Percentiles rank a stretch among this genome's conserved stretches.
Conservation (phyloP, 2,113 vertebrate genomes). For the Gopherus flavomarginatus region DNA sequence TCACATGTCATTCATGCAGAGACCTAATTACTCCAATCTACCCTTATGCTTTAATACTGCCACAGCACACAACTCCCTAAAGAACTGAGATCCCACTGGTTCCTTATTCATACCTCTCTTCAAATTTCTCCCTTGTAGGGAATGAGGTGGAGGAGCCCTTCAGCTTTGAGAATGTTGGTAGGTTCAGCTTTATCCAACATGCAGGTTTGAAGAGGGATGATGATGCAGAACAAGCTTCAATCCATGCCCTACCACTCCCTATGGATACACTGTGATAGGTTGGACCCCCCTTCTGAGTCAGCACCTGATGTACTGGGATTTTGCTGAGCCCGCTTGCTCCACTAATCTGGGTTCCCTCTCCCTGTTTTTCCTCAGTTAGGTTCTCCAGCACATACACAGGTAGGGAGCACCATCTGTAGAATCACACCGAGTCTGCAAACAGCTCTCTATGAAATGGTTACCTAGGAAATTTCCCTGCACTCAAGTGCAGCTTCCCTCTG, state of each 20-base stretch:
- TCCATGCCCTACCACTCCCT: neutral
- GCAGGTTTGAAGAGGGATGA: neutral
- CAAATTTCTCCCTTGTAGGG: neutral
- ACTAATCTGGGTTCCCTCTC: too few species aligned
- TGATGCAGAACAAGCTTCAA: neutral
- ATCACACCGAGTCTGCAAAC: too few species aligned
- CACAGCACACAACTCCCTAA: neutral
- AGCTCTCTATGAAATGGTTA: too few species aligned
- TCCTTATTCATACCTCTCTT: neutral
- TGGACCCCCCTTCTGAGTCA: too few species aligned
- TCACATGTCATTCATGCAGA: neutral
- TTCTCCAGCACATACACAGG: too few species aligned
- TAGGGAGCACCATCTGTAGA: too few species aligned
- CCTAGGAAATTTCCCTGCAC: too few species aligned
- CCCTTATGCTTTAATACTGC: neutral
- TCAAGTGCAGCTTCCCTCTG: too few species aligned
- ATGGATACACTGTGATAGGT: neutral
- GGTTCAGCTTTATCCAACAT: neutral
- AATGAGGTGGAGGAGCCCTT: neutral
- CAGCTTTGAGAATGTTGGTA: neutral
- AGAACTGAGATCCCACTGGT: neutral
- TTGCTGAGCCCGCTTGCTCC: too few species aligned
- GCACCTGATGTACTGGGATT: too few species aligned
- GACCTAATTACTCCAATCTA: neutral
- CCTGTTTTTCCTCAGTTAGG: too few species aligned